Base-by-base conservation (phyloP, 2,888 invertebrate genomes). In the Eumacrocentrus americanus region DNA sequence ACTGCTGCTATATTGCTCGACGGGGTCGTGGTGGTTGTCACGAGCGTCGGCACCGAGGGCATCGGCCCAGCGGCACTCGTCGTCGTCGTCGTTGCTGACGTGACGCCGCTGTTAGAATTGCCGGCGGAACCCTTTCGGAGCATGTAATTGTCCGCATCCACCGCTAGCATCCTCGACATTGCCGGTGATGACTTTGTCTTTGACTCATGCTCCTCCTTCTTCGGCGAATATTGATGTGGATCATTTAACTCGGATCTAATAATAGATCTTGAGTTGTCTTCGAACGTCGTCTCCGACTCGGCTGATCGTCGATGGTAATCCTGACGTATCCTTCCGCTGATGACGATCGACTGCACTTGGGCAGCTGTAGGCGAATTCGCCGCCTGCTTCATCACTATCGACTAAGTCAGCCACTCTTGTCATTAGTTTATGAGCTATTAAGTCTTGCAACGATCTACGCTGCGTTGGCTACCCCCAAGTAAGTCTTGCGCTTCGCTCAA, bases 101-200 rank as follows among this genome's bases (percentile, higher is more conserved):
- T 60, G 34, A 56, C 38, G 6, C 51, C 55, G 52, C 60, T 64
- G 51, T 61, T 64, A 18, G 48, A 18, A 14, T 18, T 46, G 46
- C 54, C 46, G 22, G 38, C 60, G n/a, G 70, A 65, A 61, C 75
- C 75, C 63, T 76, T 76, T 7, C 80, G 75, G 3, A 80, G 75
- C 80, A 80, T 80, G 67, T 80, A 80, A 71, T 80, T 80, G 65
- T 80, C 79, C 69, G 75, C 73, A 68, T 79, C 81, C 62, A 74
- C 81, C 60, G 72, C 76, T 67, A 75, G 62, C 62, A 76, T 71
- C 62, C 76, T 74, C 60, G 76, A 74, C 76, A 73, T 76, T 58
- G 66, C 77, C 72, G 72, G 75, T 57, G 62, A 61, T 63, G n/a
- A n/a, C n/a, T 67, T 67, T 12, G 47, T 61, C 68, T 64, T 80